Evolutionary conservation across 2,113 vertebrate genomes (phyloP), one percentile per base, ranked within the genome.

Genomic region (Bambusicola thoracicus): DNA sequence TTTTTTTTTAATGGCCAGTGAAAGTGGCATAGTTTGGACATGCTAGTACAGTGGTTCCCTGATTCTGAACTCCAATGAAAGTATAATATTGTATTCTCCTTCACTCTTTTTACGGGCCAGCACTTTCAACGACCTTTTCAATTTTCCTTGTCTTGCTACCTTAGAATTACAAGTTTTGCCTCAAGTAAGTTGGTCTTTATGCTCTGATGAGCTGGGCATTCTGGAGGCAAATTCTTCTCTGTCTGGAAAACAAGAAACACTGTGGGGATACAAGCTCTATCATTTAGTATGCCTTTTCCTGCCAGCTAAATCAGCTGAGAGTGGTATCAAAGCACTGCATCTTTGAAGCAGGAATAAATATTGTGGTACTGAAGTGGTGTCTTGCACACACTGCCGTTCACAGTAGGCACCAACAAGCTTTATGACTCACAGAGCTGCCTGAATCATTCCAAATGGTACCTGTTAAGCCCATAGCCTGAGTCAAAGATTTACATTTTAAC

Each of bases 51-150:
- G 36, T 6, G 11, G 27, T 44, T 72, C 55, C 49, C 34, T 68
- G 73, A 65, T 17, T 7, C 55, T 48, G 16, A 77, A 67, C 36
- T 61, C 46, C 32, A 58, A 61, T 48, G 82, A 51, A 83, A 94
- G 70, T 22, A 27, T 1, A 51, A 14, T 36, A 48, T 29, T 2
- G 0, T 51, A 56, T 41, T 22, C 16, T 56, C 20, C 34, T 61
- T 3, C 49, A 78, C 49, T 79, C 66, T 82, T 95, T 82, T 87
- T 38, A 93, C 8, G 59, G 84, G 78, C 34, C 70, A 93, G 49
- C 10, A 79, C 44, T 73, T 89, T 73, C 78, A 90, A 15, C 49
- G 78, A 96, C 78, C 87, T 94, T 94, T 90, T 69, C 62, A 80
- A 27, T 77, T 85, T 67, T 85, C 32, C 44, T 38, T 62, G 32